Evolutionary conservation across 2,888 invertebrate genomes (phyloP).

Genomic region (Drosophila tanythrix): DNA sequence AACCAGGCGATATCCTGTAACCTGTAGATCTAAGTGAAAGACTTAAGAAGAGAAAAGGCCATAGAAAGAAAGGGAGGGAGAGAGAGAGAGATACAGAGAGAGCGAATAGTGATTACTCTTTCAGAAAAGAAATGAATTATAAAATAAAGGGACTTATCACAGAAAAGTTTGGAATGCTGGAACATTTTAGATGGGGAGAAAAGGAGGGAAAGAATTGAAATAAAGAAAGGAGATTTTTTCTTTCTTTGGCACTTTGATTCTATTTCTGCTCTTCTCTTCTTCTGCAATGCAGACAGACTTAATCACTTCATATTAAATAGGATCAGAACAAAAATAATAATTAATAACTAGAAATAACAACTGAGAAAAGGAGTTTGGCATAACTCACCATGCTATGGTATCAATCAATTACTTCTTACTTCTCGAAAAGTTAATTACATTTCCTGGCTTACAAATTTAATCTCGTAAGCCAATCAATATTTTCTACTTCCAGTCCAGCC

Average conservation of each 20-base stretch:
- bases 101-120: neutral
- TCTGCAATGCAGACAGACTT: neutral
- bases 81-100: neutral
- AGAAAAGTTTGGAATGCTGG: neutral
- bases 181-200: neutral
- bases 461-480: slow-evolving; percentile 1
- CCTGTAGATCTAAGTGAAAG: neutral
- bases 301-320: neutral
- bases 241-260: neutral
- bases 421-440: neutral
- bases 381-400: neutral
- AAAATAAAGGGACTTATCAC: neutral
- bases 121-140: neutral
- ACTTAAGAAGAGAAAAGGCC: neutral
- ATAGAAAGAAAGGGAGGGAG: neutral
- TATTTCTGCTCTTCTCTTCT: neutral
- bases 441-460: neutral
- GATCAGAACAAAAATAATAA: neutral
- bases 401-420: neutral
- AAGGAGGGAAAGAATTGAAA: neutral
- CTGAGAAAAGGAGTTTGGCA: neutral
- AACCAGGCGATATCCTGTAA: neutral
- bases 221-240: neutral
- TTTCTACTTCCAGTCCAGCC: neutral
- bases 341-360: neutral